Evolutionary conservation across 2,888 invertebrate genomes (phyloP).

Genomic region (Drosophila nr. perissopoda): DNA sequence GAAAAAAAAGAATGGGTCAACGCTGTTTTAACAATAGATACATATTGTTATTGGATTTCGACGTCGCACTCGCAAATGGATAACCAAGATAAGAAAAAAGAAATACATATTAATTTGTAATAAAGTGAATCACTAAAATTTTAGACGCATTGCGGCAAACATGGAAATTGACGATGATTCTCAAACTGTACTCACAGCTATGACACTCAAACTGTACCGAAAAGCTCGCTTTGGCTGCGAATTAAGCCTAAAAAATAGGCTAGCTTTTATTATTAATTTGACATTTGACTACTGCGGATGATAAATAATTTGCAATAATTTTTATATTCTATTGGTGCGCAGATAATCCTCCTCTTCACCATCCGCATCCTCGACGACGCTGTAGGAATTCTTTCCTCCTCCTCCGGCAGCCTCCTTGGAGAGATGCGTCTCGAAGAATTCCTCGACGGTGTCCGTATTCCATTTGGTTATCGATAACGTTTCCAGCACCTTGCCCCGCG

Average conservation of each 20-base stretch:
- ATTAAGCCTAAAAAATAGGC: constrained; percentile 46
- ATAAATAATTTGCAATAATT: constrained; percentile 7
- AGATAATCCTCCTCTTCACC: constrained; percentile 85
- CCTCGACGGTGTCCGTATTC: constrained; percentile 99
- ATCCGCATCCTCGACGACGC: constrained; percentile 85
- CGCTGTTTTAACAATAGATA: constrained; percentile 33
- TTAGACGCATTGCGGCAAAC: constrained; percentile 60
- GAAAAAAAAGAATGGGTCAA: neutral
- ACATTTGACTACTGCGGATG: constrained; percentile 36
- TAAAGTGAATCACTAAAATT: constrained; percentile 58
- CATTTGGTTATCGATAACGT: constrained; percentile 98
- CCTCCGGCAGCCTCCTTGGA: constrained; percentile 82
- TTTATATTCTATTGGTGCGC: constrained; percentile 65
- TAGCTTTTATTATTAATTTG: constrained; percentile 39
- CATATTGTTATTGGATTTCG: constrained; percentile 47
- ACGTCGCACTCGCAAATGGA: constrained; percentile 40
- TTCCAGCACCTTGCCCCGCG: constrained; percentile 93
- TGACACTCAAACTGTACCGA: constrained; percentile 17
- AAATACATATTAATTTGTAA: constrained; percentile 49
- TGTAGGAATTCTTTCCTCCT: constrained; percentile 79
- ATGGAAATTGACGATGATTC: constrained; percentile 12
- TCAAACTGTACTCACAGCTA: neutral
- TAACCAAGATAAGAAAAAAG: constrained; percentile 59
- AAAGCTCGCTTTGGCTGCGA: constrained; percentile 45
- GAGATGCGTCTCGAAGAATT: constrained; percentile 96